These are phyloP conservation scores for Spodoptera frugiperda DNA, from an alignment of 1,140 invertebrate genomes.

Conservation along the genomic window DNA sequence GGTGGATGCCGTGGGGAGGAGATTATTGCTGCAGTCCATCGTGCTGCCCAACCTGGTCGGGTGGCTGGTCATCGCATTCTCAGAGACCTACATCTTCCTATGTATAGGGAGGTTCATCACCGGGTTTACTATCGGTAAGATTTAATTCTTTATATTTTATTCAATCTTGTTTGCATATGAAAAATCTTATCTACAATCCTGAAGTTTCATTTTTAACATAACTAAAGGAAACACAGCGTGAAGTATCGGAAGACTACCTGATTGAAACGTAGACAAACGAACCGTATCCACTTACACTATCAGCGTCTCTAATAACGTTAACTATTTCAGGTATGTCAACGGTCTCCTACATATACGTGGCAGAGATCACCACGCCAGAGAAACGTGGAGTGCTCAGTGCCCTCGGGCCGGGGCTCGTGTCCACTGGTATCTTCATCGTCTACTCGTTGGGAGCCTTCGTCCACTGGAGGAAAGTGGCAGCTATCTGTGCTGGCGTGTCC, in stretches of 20 bases:
- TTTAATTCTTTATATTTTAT: neutral
- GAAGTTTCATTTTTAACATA: neutral
- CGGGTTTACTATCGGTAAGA: slow-evolving; percentile 90
- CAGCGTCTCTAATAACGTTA: slow-evolving; percentile 24
- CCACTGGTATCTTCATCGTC: slow-evolving; percentile 89
- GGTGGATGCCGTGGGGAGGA: slow-evolving; percentile 90
- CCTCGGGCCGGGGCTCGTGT: slow-evolving; percentile 88
- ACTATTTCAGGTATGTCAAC: slow-evolving; percentile 86
- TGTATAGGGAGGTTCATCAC: slow-evolving; percentile 91
- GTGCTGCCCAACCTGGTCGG: slow-evolving; percentile 91
- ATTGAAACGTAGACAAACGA: slow-evolving; percentile 11
- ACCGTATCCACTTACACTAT: slow-evolving; percentile 6
- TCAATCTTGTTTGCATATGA: no score
- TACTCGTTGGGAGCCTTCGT: slow-evolving; percentile 88
- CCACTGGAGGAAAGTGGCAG: slow-evolving; percentile 88
- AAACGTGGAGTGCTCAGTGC: slow-evolving; percentile 87
- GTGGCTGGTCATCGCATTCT: slow-evolving; percentile 91
- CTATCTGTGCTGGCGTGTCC: slow-evolving; percentile 87
- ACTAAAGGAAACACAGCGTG: slow-evolving; percentile 2
- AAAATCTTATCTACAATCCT: neutral
- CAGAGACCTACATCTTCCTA: slow-evolving; percentile 87
- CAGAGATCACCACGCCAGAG: slow-evolving; percentile 87
- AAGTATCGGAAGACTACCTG: neutral
- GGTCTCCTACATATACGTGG: slow-evolving; percentile 88
- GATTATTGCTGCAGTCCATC: slow-evolving; percentile 90